These are phyloP conservation scores for Alexandromys fortis DNA, from an alignment of 2,113 vertebrate species.

Conservation along the genomic window DNA sequence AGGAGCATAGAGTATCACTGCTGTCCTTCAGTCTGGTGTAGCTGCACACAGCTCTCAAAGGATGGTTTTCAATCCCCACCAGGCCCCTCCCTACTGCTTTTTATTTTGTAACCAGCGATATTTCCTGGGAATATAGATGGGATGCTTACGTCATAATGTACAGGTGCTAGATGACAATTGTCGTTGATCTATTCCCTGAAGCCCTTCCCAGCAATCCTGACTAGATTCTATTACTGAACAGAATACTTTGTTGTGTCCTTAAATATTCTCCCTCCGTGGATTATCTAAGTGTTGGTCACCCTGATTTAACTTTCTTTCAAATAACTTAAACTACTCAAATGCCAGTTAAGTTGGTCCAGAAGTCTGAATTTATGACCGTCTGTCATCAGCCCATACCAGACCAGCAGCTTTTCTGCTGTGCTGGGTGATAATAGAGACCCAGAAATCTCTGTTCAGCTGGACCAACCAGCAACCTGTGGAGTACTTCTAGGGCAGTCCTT, in stretches of 20 bases:
- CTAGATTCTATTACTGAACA: background rate
- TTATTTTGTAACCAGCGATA: background rate
- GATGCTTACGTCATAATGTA: background rate
- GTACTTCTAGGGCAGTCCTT: slow-evolving; percentile 45
- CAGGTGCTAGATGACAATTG: background rate
- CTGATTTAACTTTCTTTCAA: background rate
- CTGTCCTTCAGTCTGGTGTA: background rate
- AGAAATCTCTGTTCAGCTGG: background rate
- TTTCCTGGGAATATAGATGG: background rate
- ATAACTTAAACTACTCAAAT: slow-evolving; percentile 16
- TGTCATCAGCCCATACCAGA: background rate
- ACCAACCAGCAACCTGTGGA: slow-evolving; percentile 24
- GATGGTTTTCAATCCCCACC: background rate
- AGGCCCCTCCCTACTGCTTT: background rate
- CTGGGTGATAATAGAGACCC: background rate
- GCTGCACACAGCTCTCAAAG: background rate
- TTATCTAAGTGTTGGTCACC: background rate
- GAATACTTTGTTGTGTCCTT: background rate
- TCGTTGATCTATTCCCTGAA: background rate
- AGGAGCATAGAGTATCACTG: background rate
- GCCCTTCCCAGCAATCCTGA: background rate
- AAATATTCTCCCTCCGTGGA: slow-evolving; percentile 27
- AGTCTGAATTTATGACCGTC: background rate
- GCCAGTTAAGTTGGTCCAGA: background rate
- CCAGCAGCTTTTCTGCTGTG: background rate